Conservation (phyloP, 2,797 vertebrate genomes). For the Pseudochirops corinnae region DNA sequence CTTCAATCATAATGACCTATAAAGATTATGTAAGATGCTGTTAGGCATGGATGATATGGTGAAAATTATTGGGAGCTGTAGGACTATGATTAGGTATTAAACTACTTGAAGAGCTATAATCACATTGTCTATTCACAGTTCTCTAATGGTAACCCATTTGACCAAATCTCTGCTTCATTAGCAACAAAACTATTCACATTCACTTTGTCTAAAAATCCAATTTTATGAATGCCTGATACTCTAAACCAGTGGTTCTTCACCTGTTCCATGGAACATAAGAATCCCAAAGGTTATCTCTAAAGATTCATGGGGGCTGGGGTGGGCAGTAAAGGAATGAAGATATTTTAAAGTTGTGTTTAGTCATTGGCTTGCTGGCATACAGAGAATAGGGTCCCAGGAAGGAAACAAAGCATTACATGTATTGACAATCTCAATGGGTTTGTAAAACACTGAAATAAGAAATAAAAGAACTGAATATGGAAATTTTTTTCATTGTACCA, state of each 20-base stretch:
- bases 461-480: background rate
- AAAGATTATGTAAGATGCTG: background rate
- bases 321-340: background rate
- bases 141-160: background rate
- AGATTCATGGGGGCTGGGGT: background rate
- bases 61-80: background rate
- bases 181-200: background rate
- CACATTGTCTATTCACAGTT: background rate
- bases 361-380: background rate
- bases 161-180: background rate
- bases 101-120: background rate
- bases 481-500: background rate
- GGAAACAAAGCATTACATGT: background rate
- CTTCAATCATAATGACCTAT: background rate
- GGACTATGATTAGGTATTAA: background rate
- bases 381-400: background rate
- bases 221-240: background rate
- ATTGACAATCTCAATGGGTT: background rate
- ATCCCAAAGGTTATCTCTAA: background rate
- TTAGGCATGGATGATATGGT: background rate
- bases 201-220: background rate
- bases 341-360: background rate
- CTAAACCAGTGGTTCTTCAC: background rate
- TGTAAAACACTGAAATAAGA: background rate
- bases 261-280: background rate